Conservation (phyloP, 2,113 vertebrate species). For the Poeciliopsis retropinna region DNA sequence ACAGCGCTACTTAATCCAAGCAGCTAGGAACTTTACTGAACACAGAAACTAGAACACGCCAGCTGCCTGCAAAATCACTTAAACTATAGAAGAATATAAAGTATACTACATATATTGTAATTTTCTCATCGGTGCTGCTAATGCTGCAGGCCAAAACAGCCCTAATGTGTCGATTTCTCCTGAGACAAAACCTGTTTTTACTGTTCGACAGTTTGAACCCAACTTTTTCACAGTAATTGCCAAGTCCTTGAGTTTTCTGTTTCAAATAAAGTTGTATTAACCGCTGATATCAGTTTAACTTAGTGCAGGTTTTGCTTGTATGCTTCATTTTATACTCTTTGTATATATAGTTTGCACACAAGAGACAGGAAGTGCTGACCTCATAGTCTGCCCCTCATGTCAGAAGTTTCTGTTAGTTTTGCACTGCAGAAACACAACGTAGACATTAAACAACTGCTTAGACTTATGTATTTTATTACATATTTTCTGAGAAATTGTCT, state of each 20-base stretch:
- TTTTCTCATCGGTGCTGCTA: constrained; percentile 14
- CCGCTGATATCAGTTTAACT: not conserved
- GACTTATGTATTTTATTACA: not conserved
- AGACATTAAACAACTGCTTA: not conserved
- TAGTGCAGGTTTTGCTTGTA: not conserved
- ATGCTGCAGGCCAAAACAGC: constrained; percentile 23
- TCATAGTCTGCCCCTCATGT: too few species aligned
- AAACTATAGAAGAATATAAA: not conserved
- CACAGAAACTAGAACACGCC: constrained; percentile 10
- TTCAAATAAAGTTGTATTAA: not conserved
- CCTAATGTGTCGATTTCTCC: constrained; percentile 1
- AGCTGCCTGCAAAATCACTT: constrained; percentile 23
- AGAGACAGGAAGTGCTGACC: too few species aligned
- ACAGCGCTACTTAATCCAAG: constrained; percentile 21
- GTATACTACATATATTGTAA: not conserved
- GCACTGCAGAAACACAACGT: not conserved
- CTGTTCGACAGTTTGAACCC: not conserved
- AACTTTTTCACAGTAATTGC: constrained; percentile 1
- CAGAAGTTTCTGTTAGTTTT: too few species aligned
- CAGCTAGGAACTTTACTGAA: constrained; percentile 27
- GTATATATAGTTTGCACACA: too few species aligned
- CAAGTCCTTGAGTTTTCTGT: not conserved
- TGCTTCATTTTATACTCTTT: not conserved
- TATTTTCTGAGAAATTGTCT: not conserved
- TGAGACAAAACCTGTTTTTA: constrained; percentile 23